A percentile compares a stretch with the other conserved stretches of the same genome.
phyloP scores from a whole-genome alignment of 2,888 invertebrate species.

The Fragum sueziense region DNA sequence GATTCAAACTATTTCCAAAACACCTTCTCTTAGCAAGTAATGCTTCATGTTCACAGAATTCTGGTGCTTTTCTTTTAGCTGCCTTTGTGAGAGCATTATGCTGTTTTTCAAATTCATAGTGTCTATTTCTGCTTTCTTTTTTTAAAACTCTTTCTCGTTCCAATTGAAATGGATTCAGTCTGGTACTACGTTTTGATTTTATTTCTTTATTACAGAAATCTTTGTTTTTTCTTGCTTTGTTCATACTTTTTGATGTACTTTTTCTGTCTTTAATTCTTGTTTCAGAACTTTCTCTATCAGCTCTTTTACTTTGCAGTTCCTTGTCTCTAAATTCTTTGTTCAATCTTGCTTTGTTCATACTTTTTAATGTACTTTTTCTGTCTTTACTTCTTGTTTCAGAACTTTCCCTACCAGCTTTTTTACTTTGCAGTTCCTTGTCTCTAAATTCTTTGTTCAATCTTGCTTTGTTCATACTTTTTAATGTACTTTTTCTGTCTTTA shows the following conservation, averaged over 20 bases:
- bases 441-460: background rate
- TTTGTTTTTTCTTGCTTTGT: background rate
- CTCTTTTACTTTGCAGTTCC: too few relatives aligned
- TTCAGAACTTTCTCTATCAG: too few relatives aligned
- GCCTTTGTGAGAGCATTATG: background rate
- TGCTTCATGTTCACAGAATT: background rate
- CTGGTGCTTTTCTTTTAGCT: background rate
- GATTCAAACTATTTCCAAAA: slow-evolving; percentile 1
- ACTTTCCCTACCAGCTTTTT: too few relatives aligned
- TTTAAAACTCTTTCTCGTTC: background rate
- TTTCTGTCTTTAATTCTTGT: background rate
- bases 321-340: too few relatives aligned
- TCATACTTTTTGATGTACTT: background rate
- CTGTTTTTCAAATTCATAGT: background rate
- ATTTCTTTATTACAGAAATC: background rate
- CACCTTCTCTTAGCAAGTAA: background rate
- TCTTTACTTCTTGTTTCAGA: too few relatives aligned
- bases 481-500: background rate
- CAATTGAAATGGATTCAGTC: background rate
- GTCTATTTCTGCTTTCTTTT: background rate
- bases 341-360: too few relatives aligned
- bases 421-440: background rate
- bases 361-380: too few relatives aligned
- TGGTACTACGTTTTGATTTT: background rate
- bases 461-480: slow-evolving; percentile 2